These are phyloP conservation scores for Sceliomorpha sp. DNA, from an alignment of 2,888 invertebrate genomes.

Conservation along the genomic window DNA sequence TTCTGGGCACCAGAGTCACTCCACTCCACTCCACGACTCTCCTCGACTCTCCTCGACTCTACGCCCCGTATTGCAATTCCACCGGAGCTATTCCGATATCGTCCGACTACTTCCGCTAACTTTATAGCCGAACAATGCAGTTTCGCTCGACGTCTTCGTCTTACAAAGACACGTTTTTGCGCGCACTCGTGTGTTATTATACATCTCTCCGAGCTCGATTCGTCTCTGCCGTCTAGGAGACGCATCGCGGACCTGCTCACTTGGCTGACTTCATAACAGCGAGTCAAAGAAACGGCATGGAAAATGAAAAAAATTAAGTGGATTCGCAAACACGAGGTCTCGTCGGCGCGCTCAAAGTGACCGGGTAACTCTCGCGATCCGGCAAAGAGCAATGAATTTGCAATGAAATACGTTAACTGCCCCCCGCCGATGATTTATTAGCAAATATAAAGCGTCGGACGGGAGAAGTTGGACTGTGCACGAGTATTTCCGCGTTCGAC, in stretches of 20 bases:
- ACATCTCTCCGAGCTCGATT: slow-evolving; percentile 24
- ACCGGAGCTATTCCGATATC: slow-evolving; percentile 32
- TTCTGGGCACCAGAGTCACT: no score
- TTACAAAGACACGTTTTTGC: slow-evolving; percentile 40
- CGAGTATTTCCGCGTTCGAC: no score
- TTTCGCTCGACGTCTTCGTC: slow-evolving; percentile 35
- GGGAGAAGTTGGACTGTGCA: no score
- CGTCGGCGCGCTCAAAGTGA: no score
- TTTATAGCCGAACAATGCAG: slow-evolving; percentile 39
- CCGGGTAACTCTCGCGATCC: no score
- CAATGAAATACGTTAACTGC: no score
- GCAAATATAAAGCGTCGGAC: no score
- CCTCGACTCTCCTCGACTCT: not conserved
- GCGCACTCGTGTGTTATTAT: slow-evolving; percentile 22
- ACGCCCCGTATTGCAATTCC: slow-evolving; percentile 21
- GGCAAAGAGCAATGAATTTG: no score
- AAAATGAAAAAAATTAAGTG: no score
- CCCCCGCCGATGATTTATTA: no score
- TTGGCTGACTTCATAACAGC: slow-evolving; percentile 29
- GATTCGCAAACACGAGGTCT: no score
- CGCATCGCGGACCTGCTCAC: slow-evolving; percentile 26
- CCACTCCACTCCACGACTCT: no score
- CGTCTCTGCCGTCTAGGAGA: slow-evolving; percentile 31
- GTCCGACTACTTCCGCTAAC: slow-evolving; percentile 44
- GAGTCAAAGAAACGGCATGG: not conserved